A percentile compares a stretch with the other conserved stretches of the same genome.
Evolutionary conservation across 1,140 invertebrate species (phyloP).

Genomic region (Sycophila sp.): DNA sequence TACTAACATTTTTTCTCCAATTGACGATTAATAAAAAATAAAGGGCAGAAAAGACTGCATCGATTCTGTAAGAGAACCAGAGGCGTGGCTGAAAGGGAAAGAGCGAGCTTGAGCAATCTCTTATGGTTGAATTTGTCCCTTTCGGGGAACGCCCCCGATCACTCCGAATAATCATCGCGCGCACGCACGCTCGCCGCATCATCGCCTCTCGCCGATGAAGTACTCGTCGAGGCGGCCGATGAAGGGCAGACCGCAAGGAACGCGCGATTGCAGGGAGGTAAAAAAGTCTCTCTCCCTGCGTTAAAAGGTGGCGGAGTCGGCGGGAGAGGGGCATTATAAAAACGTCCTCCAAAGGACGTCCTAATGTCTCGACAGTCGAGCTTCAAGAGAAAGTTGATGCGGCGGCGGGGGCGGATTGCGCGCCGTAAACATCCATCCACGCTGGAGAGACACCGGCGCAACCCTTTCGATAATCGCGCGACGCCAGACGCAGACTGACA

Average conservation of each 20-base stretch:
- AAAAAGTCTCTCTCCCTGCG: background rate
- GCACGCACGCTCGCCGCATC: constrained; percentile 40
- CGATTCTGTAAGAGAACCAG: too few relatives aligned
- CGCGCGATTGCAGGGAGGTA: background rate
- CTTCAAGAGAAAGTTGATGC: background rate
- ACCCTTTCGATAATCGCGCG: constrained; percentile 1
- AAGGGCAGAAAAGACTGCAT: too few relatives aligned
- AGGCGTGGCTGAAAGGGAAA: background rate
- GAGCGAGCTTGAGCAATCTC: constrained; percentile 47
- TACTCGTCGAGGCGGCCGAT: background rate
- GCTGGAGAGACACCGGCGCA: too few relatives aligned
- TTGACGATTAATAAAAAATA: too few relatives aligned
- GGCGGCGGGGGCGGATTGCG: background rate
- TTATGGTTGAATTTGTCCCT: constrained; percentile 53
- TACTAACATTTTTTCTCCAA: too few relatives aligned
- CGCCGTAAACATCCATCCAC: background rate
- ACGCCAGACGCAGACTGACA: background rate
- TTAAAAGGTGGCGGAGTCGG: background rate
- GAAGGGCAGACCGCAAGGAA: background rate
- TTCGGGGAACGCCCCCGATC: constrained; percentile 46
- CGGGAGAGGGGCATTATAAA: background rate
- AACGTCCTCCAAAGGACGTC: constrained; percentile 1
- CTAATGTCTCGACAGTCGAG: background rate
- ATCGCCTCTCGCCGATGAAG: constrained; percentile 41
- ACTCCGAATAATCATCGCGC: constrained; percentile 57